Base-by-base conservation (phyloP, 2,888 invertebrate genomes). In the Tiliacea citrago region DNA sequence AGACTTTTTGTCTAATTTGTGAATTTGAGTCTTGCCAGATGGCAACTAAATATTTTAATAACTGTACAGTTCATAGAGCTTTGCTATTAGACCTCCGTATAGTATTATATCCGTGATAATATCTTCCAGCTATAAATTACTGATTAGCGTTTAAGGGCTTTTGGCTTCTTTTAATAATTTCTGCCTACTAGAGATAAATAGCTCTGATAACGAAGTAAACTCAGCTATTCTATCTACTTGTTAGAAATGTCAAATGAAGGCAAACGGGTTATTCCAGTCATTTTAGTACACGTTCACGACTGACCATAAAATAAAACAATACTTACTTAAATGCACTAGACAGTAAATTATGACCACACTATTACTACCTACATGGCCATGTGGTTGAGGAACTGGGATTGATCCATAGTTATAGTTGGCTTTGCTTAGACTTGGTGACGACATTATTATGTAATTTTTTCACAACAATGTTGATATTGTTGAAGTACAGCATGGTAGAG, bases 261-360 rank as follows among this genome's bases (percentile, higher is more conserved):
- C 47, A 62, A 79, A 82, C 61, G 21, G 66, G 77, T 62, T 67
- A 47, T 67, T 61, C 65, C 39, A 66, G 66, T 47, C 13, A 39
- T 51, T 75, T 49, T n/a, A 68, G 55, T 49, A 51, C 69, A 24
- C 10, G 51, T 58, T 82, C 69, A 76, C 69, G 66, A 58, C 39
- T 58, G n/a, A 39, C 57, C 78, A 62, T 82, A 77, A 82, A 69
- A 53, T 62, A 47, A 49, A 67, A 79, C 77, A 76, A 77, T 69
- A 77, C 49, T 68, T 68, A 65, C 49, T 39, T 66, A 67, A 58
- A 79, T 39, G 68, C n/a, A 57, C 24, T 66, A 62, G 21, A 82
- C 61, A 62, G 39, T 82, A 35, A 42, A 66, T 21, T 58, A 39
- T 49, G 39, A 68, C 69, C 77, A 67, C 78, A 47, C 13, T 4